Base-by-base conservation (phyloP, 2,888 invertebrate species). In the Cheilosia variabilis region DNA sequence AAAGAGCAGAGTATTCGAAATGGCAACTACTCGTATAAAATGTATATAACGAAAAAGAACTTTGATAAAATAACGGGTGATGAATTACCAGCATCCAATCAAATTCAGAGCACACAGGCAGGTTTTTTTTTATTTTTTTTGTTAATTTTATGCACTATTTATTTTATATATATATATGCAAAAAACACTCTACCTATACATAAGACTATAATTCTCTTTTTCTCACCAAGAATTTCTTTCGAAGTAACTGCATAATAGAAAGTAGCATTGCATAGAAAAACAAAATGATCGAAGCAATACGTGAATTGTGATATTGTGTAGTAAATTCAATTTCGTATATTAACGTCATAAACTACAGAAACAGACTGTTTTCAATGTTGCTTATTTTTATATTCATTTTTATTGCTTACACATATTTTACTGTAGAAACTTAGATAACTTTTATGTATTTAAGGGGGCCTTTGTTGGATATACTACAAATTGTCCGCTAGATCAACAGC, bases 41-140 rank as follows among this genome's bases (percentile, higher is more conserved):
- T 89, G 88, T 89, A 41, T 90, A 89, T 87, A 89, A 90, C 88
- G 88, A 89, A 87, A 72, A 82, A 82, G 65, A 78, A 62, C 58
- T 87, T 65, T 78, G 87, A 87, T 73, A 77, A 52, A 77, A 63
- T 86, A 37, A 81, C 72, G 57, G 80, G 86, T 81, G 81, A 81
- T 34, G 86, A 81, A 66, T 58, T 81, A 77, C 86, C 86, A 53
- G 68, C 80, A 45, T 57, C 76, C 57, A 81, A 86, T 77, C 84
- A 84, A 69, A 47, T 75, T 75, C 80, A 81, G 13, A 81, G 72
- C 60, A 72, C 86, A 80, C 86, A 86, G 86, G 86, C 86, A 86
- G 86, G 86, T 86, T 80, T 80, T 86, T 47, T 78, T 75, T 68
- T 31, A 43, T 43, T n/a, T 60, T 55, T 72, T 45, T 31, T 24